Base-by-base conservation (phyloP, 1,140 invertebrate species). In the Phymastichus coffea region DNA sequence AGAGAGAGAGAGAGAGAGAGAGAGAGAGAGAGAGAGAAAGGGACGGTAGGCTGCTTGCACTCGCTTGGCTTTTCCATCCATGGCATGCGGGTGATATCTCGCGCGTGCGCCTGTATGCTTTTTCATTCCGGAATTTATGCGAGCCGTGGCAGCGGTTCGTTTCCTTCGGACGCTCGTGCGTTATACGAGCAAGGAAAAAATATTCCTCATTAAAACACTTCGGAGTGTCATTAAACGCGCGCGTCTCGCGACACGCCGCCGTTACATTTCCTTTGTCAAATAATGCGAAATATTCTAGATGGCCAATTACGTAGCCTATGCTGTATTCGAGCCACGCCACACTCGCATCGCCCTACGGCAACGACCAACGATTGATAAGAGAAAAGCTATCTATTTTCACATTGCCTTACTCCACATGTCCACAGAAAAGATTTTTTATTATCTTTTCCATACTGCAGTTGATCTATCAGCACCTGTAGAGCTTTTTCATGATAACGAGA, bases 31-130 rank as follows among this genome's bases (percentile, higher is more conserved):
- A 52, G 23, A 47, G 43, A 46, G 15, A 47, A 30, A 54, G 44
- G 37, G 26, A 28, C 2, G 47, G 33, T 22, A 41, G 26, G 35
- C n/a, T 33, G 41, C 28, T 47, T 49, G 14, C 30, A 44, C 23
- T 47, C 30, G 25, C 20, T 4, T 22, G 28, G 38, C 30, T n/a
- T 46, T 30, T 48, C n/a, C n/a, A n/a, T n/a, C n/a, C n/a, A n/a
- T 49, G 53, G 54, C 53, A 54, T 54, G 47, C 49, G 49, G 61
- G 56, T 48, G 38, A 63, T 63, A 58, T 54, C 61, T 58, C 40
- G n/a, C n/a, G n/a, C n/a, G n/a, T n/a, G n/a, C n/a, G n/a, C n/a
- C n/a, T n/a, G n/a, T 30, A 49, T 14, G 23, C 61, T 53, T 59
- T 58, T 53, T 53, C 55, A 57, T 37, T 37, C 61, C 22, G 35